phyloP scores from a whole-genome alignment of 2,888 invertebrate species.

The Hartigia nigra region DNA sequence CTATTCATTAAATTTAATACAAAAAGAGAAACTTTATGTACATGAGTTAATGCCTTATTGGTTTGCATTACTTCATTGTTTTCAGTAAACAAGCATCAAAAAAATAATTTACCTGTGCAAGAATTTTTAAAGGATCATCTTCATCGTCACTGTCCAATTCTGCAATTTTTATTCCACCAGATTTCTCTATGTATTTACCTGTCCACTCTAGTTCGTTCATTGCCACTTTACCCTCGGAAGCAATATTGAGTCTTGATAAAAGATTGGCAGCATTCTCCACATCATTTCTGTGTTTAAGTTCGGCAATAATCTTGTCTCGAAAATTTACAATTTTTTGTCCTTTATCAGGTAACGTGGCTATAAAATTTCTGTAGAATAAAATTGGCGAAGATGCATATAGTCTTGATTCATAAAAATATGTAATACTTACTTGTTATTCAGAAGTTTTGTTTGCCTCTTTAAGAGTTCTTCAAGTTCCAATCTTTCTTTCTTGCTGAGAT shows the following conservation, averaged over 20 bases:
- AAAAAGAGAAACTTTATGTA: background rate
- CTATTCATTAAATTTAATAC: conserved; percentile 34
- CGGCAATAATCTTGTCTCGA: conserved; percentile 66
- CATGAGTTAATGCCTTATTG: background rate
- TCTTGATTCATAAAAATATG: too few relatives aligned
- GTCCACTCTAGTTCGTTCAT: conserved; percentile 73
- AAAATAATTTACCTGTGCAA: conserved; percentile 67
- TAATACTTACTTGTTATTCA: conserved; percentile 64
- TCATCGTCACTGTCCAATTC: conserved; percentile 73
- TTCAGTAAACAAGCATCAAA: background rate
- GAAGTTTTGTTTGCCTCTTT: conserved; percentile 70
- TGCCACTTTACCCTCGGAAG: conserved; percentile 64
- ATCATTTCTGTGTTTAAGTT: conserved; percentile 68
- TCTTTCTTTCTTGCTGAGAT: conserved; percentile 67
- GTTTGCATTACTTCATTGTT: background rate
- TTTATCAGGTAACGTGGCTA: conserved; percentile 71
- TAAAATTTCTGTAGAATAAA: conserved; percentile 65
- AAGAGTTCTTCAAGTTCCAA: conserved; percentile 69
- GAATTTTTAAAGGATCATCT: conserved; percentile 71
- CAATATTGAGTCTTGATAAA: conserved; percentile 68
- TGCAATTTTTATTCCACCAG: conserved; percentile 57
- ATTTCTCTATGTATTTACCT: conserved; percentile 63
- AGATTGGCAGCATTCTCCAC: conserved; percentile 68
- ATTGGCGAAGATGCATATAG: background rate
- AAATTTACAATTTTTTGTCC: conserved; percentile 70